These are phyloP conservation scores for Pristis pectinata DNA, from an alignment of 2,797 vertebrate genomes.

Conservation along the genomic window DNA sequence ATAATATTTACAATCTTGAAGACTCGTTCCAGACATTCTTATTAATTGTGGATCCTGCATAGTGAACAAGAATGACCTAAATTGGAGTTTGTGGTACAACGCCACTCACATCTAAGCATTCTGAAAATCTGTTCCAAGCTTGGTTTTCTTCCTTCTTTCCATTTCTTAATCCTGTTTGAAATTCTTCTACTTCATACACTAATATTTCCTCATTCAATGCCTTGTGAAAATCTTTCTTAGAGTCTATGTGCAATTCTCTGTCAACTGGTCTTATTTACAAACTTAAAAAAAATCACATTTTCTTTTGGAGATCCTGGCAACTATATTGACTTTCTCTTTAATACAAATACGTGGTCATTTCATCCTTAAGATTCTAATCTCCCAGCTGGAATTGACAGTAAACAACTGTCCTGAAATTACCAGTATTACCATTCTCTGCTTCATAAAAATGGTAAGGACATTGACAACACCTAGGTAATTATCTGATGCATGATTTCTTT, in stretches of 20 bases:
- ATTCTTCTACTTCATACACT: neutral
- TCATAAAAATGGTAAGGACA: no score
- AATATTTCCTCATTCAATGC: neutral
- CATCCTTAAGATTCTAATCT: neutral
- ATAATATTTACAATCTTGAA: neutral
- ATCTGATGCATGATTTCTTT: no score
- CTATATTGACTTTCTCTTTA: neutral
- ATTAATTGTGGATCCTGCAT: neutral
- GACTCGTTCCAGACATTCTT: neutral
- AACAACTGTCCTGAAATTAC: neutral
- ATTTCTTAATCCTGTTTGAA: neutral
- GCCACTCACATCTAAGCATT: neutral
- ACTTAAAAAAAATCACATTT: neutral
- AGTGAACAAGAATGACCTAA: neutral
- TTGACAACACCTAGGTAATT: no score
- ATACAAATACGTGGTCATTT: neutral
- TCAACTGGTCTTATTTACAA: neutral
- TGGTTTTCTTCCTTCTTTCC: neutral
- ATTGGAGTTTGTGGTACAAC: no score
- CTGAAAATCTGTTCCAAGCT: neutral
- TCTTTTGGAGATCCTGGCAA: neutral
- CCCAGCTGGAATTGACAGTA: no score
- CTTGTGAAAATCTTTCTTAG: neutral
- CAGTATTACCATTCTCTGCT: neutral
- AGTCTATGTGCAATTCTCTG: neutral